Evolutionary conservation across 64 coral and sea anemone genomes (phyloP).

Genomic region (Pocillopora verrucosa): DNA sequence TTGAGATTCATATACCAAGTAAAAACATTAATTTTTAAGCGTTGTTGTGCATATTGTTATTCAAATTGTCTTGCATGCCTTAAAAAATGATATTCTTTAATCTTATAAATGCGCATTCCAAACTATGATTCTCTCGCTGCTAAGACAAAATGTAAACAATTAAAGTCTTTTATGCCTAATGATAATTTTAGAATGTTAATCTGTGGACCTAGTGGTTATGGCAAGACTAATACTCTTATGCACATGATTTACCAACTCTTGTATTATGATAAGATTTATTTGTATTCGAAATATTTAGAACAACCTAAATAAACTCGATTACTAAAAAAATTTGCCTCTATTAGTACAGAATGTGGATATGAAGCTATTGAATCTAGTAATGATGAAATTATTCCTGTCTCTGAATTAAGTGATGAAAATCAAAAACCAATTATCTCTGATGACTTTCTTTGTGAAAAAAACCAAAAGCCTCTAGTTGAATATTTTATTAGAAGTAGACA

Average conservation of each 20-base stretch:
- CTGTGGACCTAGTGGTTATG: background rate
- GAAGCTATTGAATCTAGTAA: background rate
- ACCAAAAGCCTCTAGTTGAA: background rate
- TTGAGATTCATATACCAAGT: too few species aligned
- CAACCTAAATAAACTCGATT: slow-evolving; percentile 7
- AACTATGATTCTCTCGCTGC: background rate
- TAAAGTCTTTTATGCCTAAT: background rate
- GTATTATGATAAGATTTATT: slow-evolving; percentile 32
- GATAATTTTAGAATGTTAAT: slow-evolving; percentile 39
- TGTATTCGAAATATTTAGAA: slow-evolving; percentile 28
- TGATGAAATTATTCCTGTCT: slow-evolving; percentile 21
- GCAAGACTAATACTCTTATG: slow-evolving; percentile 17
- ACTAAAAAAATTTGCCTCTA: background rate
- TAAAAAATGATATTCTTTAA: background rate
- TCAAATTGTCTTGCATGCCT: too few species aligned
- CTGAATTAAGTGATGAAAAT: background rate
- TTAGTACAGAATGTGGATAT: background rate
- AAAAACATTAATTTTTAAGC: too few species aligned
- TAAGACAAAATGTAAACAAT: background rate
- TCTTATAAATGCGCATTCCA: background rate
- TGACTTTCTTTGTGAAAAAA: slow-evolving; percentile 35
- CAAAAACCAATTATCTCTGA: slow-evolving; percentile 23
- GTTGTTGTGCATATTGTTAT: too few species aligned
- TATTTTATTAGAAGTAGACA: slow-evolving; percentile 41
- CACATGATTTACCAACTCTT: slow-evolving; percentile 15